Conservation (phyloP, 2,797 vertebrate species). For the Hydrophis major region DNA sequence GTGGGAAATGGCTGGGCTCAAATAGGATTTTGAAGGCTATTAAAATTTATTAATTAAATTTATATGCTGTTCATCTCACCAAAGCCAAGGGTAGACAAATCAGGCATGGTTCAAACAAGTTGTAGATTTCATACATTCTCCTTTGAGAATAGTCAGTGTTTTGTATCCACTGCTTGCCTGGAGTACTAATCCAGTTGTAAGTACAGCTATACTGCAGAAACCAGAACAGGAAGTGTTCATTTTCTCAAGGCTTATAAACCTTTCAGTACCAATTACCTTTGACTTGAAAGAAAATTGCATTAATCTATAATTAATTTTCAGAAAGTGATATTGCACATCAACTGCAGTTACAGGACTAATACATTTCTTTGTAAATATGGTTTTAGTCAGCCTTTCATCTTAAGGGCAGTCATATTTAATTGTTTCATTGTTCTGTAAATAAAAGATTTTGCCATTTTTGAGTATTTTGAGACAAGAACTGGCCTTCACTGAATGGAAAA, state of each 20-base stretch:
- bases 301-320: constrained; percentile 39
- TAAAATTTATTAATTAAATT: neutral
- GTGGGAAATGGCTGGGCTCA: neutral
- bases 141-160: constrained; percentile 37
- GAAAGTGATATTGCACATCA: neutral
- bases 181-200: constrained; percentile 54
- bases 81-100: too few relatives aligned
- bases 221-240: constrained; percentile 69
- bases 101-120: constrained; percentile 28
- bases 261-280: constrained; percentile 56
- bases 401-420: neutral
- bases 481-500: neutral
- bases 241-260: constrained; percentile 64
- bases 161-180: constrained; percentile 38
- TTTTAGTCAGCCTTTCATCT: neutral
- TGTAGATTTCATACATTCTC: constrained; percentile 56
- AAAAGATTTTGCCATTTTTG: constrained; percentile 16
- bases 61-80: neutral
- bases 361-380: constrained; percentile 13
- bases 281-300: constrained; percentile 46
- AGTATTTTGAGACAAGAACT: constrained; percentile 1
- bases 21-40: neutral
- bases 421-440: neutral
- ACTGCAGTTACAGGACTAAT: neutral
- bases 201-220: constrained; percentile 57